Evolutionary conservation across 2,113 vertebrate genomes (phyloP).

Genomic region (Pyrgilauda ruficollis): DNA sequence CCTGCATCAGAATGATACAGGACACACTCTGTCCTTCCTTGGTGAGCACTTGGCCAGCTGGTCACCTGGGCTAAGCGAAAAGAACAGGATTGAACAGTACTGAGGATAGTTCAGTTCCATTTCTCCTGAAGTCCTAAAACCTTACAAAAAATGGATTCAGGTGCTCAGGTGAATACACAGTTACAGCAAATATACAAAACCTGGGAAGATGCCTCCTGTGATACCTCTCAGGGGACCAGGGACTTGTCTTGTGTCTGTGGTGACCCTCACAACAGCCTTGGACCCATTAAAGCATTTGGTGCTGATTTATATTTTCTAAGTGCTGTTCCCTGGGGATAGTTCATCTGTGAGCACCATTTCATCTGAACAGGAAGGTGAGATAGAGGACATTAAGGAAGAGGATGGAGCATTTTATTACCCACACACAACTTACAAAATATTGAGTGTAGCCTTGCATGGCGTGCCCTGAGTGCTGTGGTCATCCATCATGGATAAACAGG

Average conservation of each 20-base stretch:
- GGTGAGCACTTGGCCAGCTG: background rate
- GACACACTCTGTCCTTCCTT: background rate
- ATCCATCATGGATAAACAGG: conserved; percentile 7
- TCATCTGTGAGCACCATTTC: background rate
- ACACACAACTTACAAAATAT: conserved; percentile 25
- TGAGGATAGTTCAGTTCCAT: background rate
- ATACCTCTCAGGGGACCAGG: background rate
- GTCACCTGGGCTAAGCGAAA: background rate
- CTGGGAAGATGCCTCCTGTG: background rate
- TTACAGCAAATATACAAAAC: background rate
- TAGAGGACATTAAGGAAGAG: background rate
- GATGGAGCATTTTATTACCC: conserved; percentile 9
- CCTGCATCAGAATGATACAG: background rate
- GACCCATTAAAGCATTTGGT: background rate
- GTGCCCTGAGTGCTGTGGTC: background rate
- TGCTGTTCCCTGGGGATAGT: background rate
- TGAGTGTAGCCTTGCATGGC: conserved; percentile 8
- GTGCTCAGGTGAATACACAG: background rate
- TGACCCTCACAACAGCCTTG: background rate
- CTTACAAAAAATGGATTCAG: background rate
- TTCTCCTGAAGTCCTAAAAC: background rate
- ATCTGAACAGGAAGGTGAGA: conserved; percentile 23
- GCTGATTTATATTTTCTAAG: background rate
- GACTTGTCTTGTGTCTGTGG: background rate
- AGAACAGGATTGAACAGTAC: background rate